A percentile compares a stretch with the other conserved stretches of the same genome.
These are phyloP conservation scores for Sapajus apella DNA, from an alignment of 2,113 vertebrate species.

Conservation along the genomic window DNA sequence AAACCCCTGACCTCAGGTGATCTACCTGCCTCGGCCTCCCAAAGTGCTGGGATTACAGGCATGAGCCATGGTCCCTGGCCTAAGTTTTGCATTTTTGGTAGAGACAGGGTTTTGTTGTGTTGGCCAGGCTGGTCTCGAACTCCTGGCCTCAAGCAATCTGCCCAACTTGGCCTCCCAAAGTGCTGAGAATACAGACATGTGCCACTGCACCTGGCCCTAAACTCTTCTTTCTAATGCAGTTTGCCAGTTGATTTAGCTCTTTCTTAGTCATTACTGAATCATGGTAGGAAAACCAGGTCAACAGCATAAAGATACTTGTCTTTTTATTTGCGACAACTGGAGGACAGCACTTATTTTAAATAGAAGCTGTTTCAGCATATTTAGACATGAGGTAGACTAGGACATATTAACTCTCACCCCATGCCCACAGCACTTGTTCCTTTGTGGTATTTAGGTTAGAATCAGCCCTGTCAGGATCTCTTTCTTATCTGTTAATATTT, in stretches of 20 bases:
- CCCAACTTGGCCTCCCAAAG: too few relatives aligned
- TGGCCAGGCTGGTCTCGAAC: too few relatives aligned
- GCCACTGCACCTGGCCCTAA: not conserved
- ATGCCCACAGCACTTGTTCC: not conserved
- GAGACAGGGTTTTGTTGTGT: too few relatives aligned
- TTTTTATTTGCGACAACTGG: not conserved
- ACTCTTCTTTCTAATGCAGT: not conserved
- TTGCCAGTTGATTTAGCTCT: conserved; percentile 33
- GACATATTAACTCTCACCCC: not conserved
- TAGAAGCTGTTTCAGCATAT: conserved; percentile 1
- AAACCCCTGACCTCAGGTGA: too few relatives aligned
- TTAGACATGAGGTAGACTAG: not conserved
- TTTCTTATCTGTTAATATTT: not conserved
- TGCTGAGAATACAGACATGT: too few relatives aligned
- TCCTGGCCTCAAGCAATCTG: too few relatives aligned
- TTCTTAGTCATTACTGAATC: conserved; percentile 20
- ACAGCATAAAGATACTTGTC: not conserved
- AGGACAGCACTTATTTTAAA: conserved; percentile 29
- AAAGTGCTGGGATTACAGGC: too few relatives aligned
- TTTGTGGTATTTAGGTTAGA: not conserved
- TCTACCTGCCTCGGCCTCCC: too few relatives aligned
- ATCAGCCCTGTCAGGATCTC: not conserved
- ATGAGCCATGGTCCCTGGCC: too few relatives aligned
- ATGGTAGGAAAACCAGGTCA: conserved; percentile 39
- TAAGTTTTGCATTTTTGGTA: too few relatives aligned